Base-by-base conservation (phyloP, 1,140 invertebrate genomes). In the Pseudobourletiella spinata region DNA sequence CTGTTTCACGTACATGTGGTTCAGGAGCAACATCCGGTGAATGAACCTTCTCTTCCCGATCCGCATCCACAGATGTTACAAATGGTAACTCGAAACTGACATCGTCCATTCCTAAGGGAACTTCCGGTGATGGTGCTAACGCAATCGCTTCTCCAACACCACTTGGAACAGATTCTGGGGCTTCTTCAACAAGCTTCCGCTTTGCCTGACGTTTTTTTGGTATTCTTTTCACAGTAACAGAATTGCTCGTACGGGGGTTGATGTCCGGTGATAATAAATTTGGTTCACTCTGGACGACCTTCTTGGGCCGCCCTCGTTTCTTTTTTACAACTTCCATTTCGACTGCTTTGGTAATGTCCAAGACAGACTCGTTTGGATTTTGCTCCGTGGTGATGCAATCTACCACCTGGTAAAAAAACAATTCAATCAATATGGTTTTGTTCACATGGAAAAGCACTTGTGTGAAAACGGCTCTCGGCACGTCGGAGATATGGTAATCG, bases 291-390 rank as follows among this genome's bases (percentile, higher is more conserved):
- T 39, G 15, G 25, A n/a, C 24, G 50, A 39, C 44, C 29, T 54
- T 61, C 18, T 35, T 26, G 1, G 48, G 43, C 24, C 57, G 30
- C 11, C 57, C 57, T 1, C 57, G 26, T 51, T 32, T 59, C 22
- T 59, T 59, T 30, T 57, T 57, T 14, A 57, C 16, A 54, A 54
- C n/a, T n/a, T n/a, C 28, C 8, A 29, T 42, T 20, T 59, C 43
- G 32, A 26, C 32, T 39, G n/a, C 32, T 11, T 39, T n/a, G n/a
- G n/a, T n/a, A 39, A 39, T 39, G 8, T 39, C 32, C 32, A n/a
- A n/a, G 32, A 39, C n/a, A n/a, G n/a, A n/a, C n/a, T n/a, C n/a
- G n/a, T n/a, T n/a, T n/a, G n/a, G n/a, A n/a, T n/a, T n/a, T n/a
- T n/a, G n/a, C n/a, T n/a, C n/a, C n/a, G n/a, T n/a, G n/a, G n/a